Percentiles rank a stretch among this genome's conserved stretches.
Conservation (phyloP, 1,140 invertebrate species). For the Idris sp. region DNA sequence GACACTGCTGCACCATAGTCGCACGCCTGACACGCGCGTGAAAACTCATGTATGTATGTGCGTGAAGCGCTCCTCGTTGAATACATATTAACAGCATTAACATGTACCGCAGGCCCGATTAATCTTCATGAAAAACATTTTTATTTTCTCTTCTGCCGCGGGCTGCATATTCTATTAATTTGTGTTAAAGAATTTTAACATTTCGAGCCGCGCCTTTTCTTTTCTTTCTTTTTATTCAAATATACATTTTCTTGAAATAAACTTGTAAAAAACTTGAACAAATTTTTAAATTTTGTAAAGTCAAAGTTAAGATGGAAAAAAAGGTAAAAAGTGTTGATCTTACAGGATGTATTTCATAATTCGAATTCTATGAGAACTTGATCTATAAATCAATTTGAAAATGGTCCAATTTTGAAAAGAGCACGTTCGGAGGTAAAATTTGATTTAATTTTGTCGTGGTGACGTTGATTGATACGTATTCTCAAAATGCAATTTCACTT, state of each 20-base stretch:
- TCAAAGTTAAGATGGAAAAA: too few species aligned
- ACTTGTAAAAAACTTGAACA: too few species aligned
- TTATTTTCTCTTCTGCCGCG: constrained; percentile 47
- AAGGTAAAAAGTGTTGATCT: too few species aligned
- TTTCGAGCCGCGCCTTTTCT: constrained; percentile 33
- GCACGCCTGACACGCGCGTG: constrained; percentile 64
- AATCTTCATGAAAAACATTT: constrained; percentile 55
- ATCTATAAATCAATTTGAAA: constrained; percentile 35
- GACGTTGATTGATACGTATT: constrained; percentile 58
- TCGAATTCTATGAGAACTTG: constrained; percentile 8
- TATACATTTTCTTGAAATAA: too few species aligned
- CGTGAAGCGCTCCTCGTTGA: constrained; percentile 32
- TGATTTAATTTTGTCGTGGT: constrained; percentile 39
- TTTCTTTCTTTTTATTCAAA: too few species aligned
- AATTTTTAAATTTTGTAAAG: too few species aligned
- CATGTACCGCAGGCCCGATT: constrained; percentile 48
- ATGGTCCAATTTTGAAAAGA: constrained; percentile 37
- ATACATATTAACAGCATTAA: constrained; percentile 50
- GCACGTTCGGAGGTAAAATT: constrained; percentile 40
- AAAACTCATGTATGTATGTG: constrained; percentile 62
- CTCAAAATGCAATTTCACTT: constrained; percentile 61
- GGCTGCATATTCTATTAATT: constrained; percentile 48
- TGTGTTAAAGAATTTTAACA: constrained; percentile 38
- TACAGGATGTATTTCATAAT: too few species aligned
- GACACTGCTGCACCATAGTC: constrained; percentile 55